phyloP scores from a whole-genome alignment of 2,113 vertebrate species.

The Eleginops maclovinus region DNA sequence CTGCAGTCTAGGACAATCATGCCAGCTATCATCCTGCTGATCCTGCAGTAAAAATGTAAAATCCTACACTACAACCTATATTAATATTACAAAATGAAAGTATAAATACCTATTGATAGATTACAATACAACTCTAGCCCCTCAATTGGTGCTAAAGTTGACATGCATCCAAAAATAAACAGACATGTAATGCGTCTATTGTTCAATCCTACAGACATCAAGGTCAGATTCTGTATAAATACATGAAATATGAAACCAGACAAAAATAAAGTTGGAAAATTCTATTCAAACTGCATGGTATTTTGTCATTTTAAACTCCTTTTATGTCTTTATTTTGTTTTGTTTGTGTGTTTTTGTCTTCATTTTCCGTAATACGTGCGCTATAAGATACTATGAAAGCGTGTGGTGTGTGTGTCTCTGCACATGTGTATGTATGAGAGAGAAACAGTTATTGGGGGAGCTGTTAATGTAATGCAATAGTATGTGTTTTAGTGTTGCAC shows the following conservation, averaged over 20 bases:
- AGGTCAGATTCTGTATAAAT: not conserved
- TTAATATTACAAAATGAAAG: not conserved
- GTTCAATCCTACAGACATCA: not conserved
- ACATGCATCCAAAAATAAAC: not conserved
- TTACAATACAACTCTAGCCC: not conserved
- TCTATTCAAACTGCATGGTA: not conserved
- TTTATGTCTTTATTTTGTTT: slow-evolving; percentile 11
- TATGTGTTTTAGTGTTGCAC: slow-evolving; percentile 68
- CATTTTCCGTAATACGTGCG: slow-evolving; percentile 1
- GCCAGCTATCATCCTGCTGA: not conserved
- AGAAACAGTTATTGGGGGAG: slow-evolving; percentile 68
- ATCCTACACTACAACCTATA: not conserved
- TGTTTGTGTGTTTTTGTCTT: not conserved
- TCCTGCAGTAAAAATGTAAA: not conserved
- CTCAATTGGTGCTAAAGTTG: not conserved
- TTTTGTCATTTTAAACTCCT: not conserved
- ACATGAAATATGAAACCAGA: not conserved
- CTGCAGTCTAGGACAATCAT: not conserved
- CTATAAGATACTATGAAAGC: slow-evolving; percentile 22
- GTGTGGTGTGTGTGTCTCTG: slow-evolving; percentile 7
- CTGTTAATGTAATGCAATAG: slow-evolving; percentile 73
- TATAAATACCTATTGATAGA: not conserved
- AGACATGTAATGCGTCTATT: not conserved
- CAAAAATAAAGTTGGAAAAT: not conserved
- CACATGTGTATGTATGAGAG: slow-evolving; percentile 45